Conservation (phyloP, 2,888 invertebrate genomes). For the Dryocosmus kuriphilus region DNA sequence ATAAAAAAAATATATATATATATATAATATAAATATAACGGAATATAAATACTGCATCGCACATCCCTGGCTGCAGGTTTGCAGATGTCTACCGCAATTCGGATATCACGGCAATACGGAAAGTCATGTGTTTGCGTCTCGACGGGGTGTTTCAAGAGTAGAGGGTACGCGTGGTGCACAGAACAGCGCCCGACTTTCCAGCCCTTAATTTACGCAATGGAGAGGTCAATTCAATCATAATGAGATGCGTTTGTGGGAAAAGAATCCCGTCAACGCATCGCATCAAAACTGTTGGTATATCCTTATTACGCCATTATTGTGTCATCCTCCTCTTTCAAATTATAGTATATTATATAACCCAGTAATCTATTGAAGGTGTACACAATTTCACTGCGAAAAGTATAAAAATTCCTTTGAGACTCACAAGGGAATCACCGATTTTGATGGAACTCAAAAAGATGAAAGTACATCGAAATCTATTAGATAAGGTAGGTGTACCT, state of each 20-base stretch:
- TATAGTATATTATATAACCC: slow-evolving; percentile 38
- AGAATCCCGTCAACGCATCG: slow-evolving; percentile 45
- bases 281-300: slow-evolving; percentile 35
- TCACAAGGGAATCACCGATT: too few species aligned
- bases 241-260: slow-evolving; percentile 55
- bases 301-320: slow-evolving; percentile 48
- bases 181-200: slow-evolving; percentile 39
- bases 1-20: too few species aligned
- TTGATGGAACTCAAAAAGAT: too few species aligned
- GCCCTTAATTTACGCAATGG: slow-evolving; percentile 47
- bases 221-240: slow-evolving; percentile 49
- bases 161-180: slow-evolving; percentile 46
- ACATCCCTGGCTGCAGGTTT: neutral
- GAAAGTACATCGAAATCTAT: too few species aligned
- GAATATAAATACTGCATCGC: neutral
- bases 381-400: neutral
- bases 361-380: neutral
- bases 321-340: neutral
- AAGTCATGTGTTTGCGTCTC: slow-evolving; percentile 21
- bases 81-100: slow-evolving; percentile 24
- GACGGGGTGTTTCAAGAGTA: slow-evolving; percentile 40
- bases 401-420: neutral
- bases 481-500: too few species aligned
- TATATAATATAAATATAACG: too few species aligned
- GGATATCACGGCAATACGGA: neutral